Evolutionary conservation across 2,797 vertebrate genomes (phyloP).

Genomic region (Sebastes kiyomatsui): DNA sequence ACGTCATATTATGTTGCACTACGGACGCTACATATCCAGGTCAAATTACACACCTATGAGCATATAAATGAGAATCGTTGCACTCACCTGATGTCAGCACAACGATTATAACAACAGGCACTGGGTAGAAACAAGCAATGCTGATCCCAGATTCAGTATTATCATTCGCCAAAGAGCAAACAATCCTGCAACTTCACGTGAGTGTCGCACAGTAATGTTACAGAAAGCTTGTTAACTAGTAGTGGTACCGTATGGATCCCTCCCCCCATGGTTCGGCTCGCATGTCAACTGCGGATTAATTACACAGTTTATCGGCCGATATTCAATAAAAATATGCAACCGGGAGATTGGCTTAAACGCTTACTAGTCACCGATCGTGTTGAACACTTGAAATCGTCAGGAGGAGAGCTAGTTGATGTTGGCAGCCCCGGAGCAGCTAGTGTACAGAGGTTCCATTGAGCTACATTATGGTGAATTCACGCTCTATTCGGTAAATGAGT

Average conservation of each 20-base stretch:
- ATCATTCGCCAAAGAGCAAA: neutral
- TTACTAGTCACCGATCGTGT: no score
- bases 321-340: no score
- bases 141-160: neutral
- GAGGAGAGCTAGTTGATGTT: no score
- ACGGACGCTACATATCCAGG: neutral
- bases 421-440: no score
- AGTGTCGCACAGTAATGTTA: neutral
- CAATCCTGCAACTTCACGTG: neutral
- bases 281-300: neutral
- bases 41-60: neutral
- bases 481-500: no score
- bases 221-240: no score
- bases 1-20: neutral
- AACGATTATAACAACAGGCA: neutral
- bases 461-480: no score
- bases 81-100: neutral
- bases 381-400: no score
- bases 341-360: no score
- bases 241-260: no score
- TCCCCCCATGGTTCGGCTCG: no score
- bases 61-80: neutral
- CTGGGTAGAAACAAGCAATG: neutral
- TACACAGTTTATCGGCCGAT: neutral
- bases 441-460: no score